phyloP scores from a whole-genome alignment of 2,797 vertebrate genomes.

The Enteromius thamalakanensis region DNA sequence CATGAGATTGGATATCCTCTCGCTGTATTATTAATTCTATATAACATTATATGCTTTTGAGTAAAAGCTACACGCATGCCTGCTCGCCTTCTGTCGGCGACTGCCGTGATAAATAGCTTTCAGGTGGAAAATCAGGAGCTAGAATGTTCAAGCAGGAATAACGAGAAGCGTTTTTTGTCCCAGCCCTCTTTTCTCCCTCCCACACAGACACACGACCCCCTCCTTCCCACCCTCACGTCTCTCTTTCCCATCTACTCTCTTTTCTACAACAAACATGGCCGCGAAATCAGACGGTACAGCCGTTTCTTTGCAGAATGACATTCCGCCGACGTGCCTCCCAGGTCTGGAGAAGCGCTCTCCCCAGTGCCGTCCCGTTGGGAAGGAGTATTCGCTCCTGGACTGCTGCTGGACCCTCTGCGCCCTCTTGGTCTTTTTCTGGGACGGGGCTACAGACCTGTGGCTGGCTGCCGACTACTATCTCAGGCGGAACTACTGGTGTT shows the following conservation, averaged over 20 bases:
- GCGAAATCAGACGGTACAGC: slow-evolving; percentile 81
- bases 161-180: slow-evolving; percentile 42
- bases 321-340: slow-evolving; percentile 68
- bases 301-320: slow-evolving; percentile 70
- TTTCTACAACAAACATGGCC: slow-evolving; percentile 83
- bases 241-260: slow-evolving; percentile 71
- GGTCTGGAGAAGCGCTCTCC: slow-evolving; percentile 67
- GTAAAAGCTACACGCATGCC: background rate
- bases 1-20: background rate
- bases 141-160: slow-evolving; percentile 28
- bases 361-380: slow-evolving; percentile 67
- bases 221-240: slow-evolving; percentile 57
- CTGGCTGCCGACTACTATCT: slow-evolving; percentile 95
- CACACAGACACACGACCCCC: slow-evolving; percentile 64
- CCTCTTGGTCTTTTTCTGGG: slow-evolving; percentile 94
- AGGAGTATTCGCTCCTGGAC: slow-evolving; percentile 84
- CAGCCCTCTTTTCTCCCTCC: slow-evolving; percentile 60
- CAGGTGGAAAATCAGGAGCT: slow-evolving; percentile 26
- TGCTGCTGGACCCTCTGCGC: slow-evolving; percentile 92
- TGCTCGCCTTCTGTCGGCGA: background rate
- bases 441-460: slow-evolving; percentile 98
- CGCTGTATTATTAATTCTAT: background rate
- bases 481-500: slow-evolving; percentile 82
- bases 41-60: background rate
- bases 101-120: slow-evolving; percentile 13